A percentile compares a stretch with the other conserved stretches of the same genome.
Evolutionary conservation across 2,113 vertebrate genomes (phyloP).

Genomic region (Paramormyrops kingsleyae): DNA sequence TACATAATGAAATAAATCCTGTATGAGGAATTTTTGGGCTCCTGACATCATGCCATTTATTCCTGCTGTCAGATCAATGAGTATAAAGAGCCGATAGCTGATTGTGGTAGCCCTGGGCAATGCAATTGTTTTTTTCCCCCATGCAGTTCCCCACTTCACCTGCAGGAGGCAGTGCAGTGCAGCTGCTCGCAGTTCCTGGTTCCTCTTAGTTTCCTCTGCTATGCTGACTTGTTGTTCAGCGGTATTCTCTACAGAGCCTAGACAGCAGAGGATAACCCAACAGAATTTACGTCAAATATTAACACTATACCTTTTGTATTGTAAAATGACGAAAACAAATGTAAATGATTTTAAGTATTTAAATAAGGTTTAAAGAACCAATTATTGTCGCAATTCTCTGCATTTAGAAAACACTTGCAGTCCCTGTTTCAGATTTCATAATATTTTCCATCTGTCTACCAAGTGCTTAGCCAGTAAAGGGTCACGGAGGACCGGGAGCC

Average conservation of each 20-base stretch:
- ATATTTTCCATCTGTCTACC: neutral
- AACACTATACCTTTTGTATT: neutral
- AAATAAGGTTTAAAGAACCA: neutral
- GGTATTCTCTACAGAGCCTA: neutral
- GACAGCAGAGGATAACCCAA: neutral
- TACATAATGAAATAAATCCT: neutral
- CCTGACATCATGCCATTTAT: neutral
- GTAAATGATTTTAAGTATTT: neutral
- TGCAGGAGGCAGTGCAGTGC: constrained; percentile 29
- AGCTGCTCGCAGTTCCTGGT: neutral
- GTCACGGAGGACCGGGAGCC: neutral
- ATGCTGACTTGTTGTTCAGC: neutral
- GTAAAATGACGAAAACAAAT: neutral
- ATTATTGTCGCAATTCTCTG: neutral
- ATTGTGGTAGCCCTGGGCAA: neutral
- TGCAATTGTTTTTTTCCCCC: neutral
- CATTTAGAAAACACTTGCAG: neutral
- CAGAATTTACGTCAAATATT: neutral
- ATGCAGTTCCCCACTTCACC: constrained; percentile 5
- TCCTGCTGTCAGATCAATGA: neutral
- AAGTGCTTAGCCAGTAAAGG: neutral
- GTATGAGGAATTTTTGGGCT: neutral
- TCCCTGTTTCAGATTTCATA: neutral
- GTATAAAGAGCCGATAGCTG: neutral
- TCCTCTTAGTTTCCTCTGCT: neutral